Conservation (phyloP, 2,113 vertebrate species). For the Ceyx melanurus region DNA sequence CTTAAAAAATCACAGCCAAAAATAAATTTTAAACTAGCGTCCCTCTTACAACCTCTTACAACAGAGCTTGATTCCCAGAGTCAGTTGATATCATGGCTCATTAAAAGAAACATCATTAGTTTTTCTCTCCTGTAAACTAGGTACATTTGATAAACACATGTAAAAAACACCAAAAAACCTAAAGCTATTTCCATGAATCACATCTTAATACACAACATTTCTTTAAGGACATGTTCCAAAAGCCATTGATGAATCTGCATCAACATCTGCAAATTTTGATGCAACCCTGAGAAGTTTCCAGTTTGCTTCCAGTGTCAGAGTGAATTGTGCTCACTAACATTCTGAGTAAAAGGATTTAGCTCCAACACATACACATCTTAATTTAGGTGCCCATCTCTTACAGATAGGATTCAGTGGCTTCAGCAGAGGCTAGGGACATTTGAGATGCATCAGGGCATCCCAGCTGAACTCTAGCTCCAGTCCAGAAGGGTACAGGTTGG, state of each 20-base stretch:
- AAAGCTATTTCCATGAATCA: not conserved
- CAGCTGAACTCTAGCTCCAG: not conserved
- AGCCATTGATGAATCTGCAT: not conserved
- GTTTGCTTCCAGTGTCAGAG: not conserved
- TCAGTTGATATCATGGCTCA: not conserved
- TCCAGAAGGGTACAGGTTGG: not conserved
- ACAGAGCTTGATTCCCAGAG: not conserved
- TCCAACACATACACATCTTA: not conserved
- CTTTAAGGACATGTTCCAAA: not conserved
- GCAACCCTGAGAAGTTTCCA: not conserved
- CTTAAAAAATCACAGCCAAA: not conserved
- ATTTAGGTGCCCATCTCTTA: not conserved
- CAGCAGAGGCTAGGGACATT: not conserved
- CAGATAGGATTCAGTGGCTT: not conserved
- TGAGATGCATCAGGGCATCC: not conserved
- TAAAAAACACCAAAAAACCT: not conserved
- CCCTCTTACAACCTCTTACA: not conserved
- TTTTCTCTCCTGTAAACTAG: not conserved
- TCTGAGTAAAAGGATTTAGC: rapidly evolving
- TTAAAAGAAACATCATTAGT: not conserved
- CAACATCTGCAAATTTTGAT: not conserved
- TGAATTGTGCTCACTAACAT: not conserved
- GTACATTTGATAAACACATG: not conserved
- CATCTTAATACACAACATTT: not conserved
- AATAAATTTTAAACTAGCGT: not conserved